Base-by-base conservation (phyloP, 2,113 vertebrate genomes). In the Oncorhynchus mykiss region DNA sequence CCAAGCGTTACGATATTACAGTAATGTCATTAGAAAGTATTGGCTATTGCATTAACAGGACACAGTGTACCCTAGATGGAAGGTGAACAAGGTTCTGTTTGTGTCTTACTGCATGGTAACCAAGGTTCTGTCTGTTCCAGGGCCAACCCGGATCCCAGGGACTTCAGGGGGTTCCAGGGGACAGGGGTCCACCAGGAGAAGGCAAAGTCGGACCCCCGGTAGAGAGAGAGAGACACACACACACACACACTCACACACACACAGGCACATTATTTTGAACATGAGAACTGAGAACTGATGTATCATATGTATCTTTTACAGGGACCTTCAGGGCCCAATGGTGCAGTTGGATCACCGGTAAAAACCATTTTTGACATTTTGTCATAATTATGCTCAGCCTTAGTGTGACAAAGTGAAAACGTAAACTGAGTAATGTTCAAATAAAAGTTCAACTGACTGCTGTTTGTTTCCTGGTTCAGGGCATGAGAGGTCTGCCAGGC, bases 111-210 rank as follows among this genome's bases (percentile, higher is more conserved):
- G 59, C n/a, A 54, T 54, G 51, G 3, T 54, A 54, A 54, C 51
- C 51, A 14, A 54, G 51, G 16, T 54, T 54, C 14, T 54, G 51
- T 16, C 14, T 48, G 20, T 25, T 78, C 74, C 64, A 99, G 98
- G 98, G 98, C 8, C 95, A 94, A 67, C 89, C 92, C 1, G 98
- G 98, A 1, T 73, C 89, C 65, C 94, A 93, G 31, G 97, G 97
- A 24, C 90, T 95, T 13, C 94, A 91, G 1, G 98, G 98, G 5
- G 86, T 91, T 81, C 95, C 95, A 6, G 98, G 98, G 68, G 92
- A 90, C 78, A 94, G 93, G 76, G 98, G 98, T 0, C 67, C 88
- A 0, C 81, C 93, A 2, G 98, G 98, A 82, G 86, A 96, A 0
- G 95, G 95, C 27, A 85, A 93, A 69, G 27, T 91, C 24, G 96